Evolutionary conservation across 2,888 invertebrate genomes (phyloP), one percentile per base, ranked within the genome.

Genomic region (Tridacna crocea): DNA sequence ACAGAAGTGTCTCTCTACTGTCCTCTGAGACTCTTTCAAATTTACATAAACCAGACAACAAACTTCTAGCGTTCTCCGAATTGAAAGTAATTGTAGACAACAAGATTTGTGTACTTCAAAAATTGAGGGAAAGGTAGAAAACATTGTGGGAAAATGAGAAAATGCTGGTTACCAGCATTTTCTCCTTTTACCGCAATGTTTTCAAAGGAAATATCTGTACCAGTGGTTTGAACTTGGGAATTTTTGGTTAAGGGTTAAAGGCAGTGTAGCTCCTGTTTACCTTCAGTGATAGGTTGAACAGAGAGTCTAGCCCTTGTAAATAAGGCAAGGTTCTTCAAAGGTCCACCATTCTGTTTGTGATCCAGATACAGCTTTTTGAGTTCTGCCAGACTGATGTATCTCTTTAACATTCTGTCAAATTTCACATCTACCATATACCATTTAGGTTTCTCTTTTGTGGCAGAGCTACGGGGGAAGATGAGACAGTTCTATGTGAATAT

Each of bases 401-500:
- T 83, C 80, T 93, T 90, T 83, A 94, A 79, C 86, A 91, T 90
- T n/a, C 93, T 87, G 8, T 85, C 89, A 84, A 89, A 93, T 80
- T 94, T 88, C 6, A 94, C 93, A 86, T 94, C 94, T 13, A 94
- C 94, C 94, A 94, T 94, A 73, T 84, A 92, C 94, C 94, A 94
- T 60, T 88, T 87, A 8, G 94, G 94, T 68, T 90, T 88, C 22
- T 91, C 91, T 72, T 76, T 85, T 24, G 87, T 85, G n/a, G 91
- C 80, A 27, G 85, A 80, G 4, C 92, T 92, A 46, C 15, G 10
- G 10, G 10, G 10, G 10, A 19, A 55, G 4, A 19, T 36, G 36
- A 36, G 36, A 36, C 8, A 36, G 8, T 36, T 36, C 36, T 36
- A 36, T 36, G 36, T 36, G n/a, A n/a, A n/a, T 36, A 8, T 36